These are phyloP conservation scores for Zaprionus obscuricornis DNA, from an alignment of 2,888 invertebrate genomes.

Conservation along the genomic window DNA sequence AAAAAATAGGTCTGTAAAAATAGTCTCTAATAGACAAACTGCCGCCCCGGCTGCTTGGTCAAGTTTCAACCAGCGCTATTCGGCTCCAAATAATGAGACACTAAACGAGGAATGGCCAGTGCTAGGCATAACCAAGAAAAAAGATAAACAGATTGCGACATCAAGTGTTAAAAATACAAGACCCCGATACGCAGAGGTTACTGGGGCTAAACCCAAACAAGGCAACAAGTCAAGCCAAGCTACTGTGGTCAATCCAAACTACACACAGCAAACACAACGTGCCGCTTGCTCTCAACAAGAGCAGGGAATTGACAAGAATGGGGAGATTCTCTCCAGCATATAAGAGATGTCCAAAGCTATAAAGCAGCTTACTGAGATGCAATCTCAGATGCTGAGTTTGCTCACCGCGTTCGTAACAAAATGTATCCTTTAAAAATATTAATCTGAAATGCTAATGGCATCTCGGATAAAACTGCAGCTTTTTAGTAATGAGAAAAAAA, in stretches of 20 bases:
- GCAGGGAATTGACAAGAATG: background rate
- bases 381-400: background rate
- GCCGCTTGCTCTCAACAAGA: background rate
- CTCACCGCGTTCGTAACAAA: background rate
- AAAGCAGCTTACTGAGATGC: background rate
- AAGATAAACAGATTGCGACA: too few species aligned
- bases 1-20: background rate
- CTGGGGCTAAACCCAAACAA: too few species aligned
- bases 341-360: background rate
- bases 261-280: background rate
- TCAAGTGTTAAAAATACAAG: too few species aligned
- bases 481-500: slow-evolving; percentile 12
- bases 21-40: background rate
- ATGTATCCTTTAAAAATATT: slow-evolving; percentile 15
- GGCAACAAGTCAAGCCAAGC: too few species aligned
- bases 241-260: too few species aligned
- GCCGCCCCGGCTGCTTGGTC: background rate
- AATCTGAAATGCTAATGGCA: slow-evolving; percentile 20
- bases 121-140: too few species aligned
- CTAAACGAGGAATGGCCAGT: too few species aligned
- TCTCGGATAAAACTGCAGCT: slow-evolving; percentile 14
- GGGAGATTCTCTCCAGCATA: background rate
- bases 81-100: too few species aligned
- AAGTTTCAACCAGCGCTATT: background rate
- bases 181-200: too few species aligned